phyloP scores from a whole-genome alignment of 2,888 invertebrate species.

The Heliconius aoede region DNA sequence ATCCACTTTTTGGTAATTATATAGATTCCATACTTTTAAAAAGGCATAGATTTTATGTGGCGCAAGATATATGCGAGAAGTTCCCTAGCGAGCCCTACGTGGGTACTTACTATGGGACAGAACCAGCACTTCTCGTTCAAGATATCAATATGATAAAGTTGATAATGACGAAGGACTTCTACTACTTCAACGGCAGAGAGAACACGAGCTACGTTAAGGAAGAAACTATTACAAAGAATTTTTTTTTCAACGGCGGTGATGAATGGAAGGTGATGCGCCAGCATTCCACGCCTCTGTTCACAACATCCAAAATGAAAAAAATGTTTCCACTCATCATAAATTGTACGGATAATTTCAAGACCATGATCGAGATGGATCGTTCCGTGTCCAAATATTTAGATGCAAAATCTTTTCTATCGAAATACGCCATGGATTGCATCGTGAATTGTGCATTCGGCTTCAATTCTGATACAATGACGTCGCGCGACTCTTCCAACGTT shows the following conservation, averaged over 20 bases:
- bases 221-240: constrained; percentile 58
- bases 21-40: constrained; percentile 57
- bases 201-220: constrained; percentile 55
- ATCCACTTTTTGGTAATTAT: constrained; percentile 65
- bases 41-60: constrained; percentile 52
- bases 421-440: constrained; percentile 65
- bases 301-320: constrained; percentile 67
- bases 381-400: constrained; percentile 50
- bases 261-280: constrained; percentile 68
- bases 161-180: constrained; percentile 65
- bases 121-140: constrained; percentile 63
- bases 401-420: constrained; percentile 52
- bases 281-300: constrained; percentile 66
- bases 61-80: constrained; percentile 57
- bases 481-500: constrained; percentile 51
- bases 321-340: constrained; percentile 68
- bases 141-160: constrained; percentile 64
- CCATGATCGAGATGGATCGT: constrained; percentile 52
- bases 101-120: constrained; percentile 66
- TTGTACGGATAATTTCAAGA: constrained; percentile 57
- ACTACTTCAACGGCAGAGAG: constrained; percentile 67
- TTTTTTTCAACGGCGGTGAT: constrained; percentile 64
- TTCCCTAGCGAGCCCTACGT: constrained; percentile 63
- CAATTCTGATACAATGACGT: constrained; percentile 57
- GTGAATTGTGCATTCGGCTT: constrained; percentile 64